Evolutionary conservation across 1,140 invertebrate species (phyloP).

Genomic region (Paraescarpia echinospica): DNA sequence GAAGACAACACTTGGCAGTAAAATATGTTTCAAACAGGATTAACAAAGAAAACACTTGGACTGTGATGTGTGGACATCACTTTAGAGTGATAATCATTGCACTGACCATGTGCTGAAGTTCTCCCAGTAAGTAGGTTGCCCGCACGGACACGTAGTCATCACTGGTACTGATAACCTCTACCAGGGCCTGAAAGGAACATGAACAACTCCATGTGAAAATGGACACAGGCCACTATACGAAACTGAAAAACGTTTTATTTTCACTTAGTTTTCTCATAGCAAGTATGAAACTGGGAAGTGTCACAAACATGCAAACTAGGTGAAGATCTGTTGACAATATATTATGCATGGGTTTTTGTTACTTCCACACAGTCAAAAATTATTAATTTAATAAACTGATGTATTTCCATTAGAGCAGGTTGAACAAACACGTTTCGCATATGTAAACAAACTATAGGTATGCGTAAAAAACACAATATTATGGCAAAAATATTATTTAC

Average conservation of each 20-base stretch:
- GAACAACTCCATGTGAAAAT: neutral
- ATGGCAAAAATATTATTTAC: too few species aligned
- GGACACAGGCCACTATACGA: neutral
- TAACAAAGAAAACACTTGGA: neutral
- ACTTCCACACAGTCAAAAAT: too few species aligned
- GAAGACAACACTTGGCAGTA: too few species aligned
- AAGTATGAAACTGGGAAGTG: too few species aligned
- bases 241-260: neutral
- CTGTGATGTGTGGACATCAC: neutral
- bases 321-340: too few species aligned
- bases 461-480: too few species aligned
- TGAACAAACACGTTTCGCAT: too few species aligned
- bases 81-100: slow-evolving; percentile 18
- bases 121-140: slow-evolving; percentile 84
- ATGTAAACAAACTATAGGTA: too few species aligned
- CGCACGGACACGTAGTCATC: slow-evolving; percentile 86
- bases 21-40: neutral
- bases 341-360: too few species aligned
- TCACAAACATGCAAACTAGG: too few species aligned
- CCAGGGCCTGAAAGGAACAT: slow-evolving; percentile 67
- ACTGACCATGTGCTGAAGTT: slow-evolving; percentile 78
- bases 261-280: too few species aligned
- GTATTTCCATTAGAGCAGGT: neutral
- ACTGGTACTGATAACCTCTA: slow-evolving; percentile 85
- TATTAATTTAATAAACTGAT: neutral